Percentiles rank a stretch among this genome's conserved stretches.
phyloP scores from a whole-genome alignment of 2,113 vertebrate species.

The Nannobrachium achirus region DNA sequence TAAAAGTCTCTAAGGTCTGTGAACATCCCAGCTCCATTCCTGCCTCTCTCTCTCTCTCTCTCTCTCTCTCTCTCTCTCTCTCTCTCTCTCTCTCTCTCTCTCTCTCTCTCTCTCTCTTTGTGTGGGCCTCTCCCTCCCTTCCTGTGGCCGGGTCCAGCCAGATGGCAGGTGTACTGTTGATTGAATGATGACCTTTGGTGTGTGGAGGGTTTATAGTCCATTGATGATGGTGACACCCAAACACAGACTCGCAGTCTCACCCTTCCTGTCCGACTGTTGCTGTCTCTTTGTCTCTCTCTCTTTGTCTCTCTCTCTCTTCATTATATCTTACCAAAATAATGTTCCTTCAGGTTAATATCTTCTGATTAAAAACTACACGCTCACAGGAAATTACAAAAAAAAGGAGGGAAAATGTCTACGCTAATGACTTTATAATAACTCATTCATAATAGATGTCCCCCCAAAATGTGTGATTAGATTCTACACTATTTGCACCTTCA shows the following conservation, averaged over 20 bases:
- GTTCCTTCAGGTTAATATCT: too few relatives aligned
- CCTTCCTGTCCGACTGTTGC: conserved; percentile 10
- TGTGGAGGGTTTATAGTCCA: too few relatives aligned
- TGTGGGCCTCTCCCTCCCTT: background rate
- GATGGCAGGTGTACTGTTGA: too few relatives aligned
- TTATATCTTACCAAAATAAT: background rate
- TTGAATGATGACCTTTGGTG: too few relatives aligned
- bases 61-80: conserved; percentile 16
- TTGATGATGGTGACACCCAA: too few relatives aligned
- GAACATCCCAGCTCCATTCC: background rate
- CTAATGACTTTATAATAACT: too few relatives aligned
- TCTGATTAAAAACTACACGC: too few relatives aligned
- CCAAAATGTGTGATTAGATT: too few relatives aligned
- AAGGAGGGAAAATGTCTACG: too few relatives aligned
- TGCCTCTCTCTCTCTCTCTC: conserved; percentile 10
- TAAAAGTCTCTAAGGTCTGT: background rate
- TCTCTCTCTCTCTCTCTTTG: conserved; percentile 34
- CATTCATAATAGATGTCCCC: too few relatives aligned
- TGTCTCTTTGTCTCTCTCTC: conserved; percentile 13
- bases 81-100: conserved; percentile 25
- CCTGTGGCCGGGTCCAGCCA: conserved; percentile 9
- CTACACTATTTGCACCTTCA: background rate
- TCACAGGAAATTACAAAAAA: too few relatives aligned
- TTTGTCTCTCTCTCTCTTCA: background rate
- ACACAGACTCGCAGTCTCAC: background rate